Base-by-base conservation (phyloP, 64 coral and sea anemone species). In the Acropora yongei region DNA sequence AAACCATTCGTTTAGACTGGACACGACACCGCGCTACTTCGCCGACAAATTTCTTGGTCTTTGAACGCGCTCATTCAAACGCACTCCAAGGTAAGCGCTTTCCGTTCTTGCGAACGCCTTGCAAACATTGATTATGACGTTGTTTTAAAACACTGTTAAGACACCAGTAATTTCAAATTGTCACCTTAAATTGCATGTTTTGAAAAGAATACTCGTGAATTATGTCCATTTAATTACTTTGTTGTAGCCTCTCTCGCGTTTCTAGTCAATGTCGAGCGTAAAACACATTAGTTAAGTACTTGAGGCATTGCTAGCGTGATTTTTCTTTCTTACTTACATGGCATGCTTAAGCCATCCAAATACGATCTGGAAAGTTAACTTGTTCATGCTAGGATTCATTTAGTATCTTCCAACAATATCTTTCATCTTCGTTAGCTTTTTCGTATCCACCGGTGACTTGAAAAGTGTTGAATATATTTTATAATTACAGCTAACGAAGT, bases 261-360 rank as follows among this genome's bases (percentile, higher is more conserved):
- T 85, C 63, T 20, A 85, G 60, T 57, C 5, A 65, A 67, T 45
- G 40, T 51, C 6, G 4, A 3, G 3, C 1, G 6, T 60, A 83
- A 83, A 67, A 41, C 30, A 30, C 30, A 55, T 46, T 57, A 42
- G 61, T 83, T 45, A 83, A 83, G n/a, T 3, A 41, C 39, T 6
- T 10, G 8, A 9, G 8, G 47, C 82, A 46, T 7, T 55, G 5
- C 51, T 44, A 85, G 30, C 44, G 44, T 8, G 44, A n/a, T 69
- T 72, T 83, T 85, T 17, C 65, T 85, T 49, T 45, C 16, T 41
- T 84, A 41, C 68, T 67, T 85, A 71, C 72, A 85, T 85, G 82
- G 42, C 41, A 14, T 14, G 4, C 42, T 66, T 17, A 44, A 84
- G 80, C 68, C 79, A 82, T 30, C 30, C 13, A 55, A 55, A 55